Percentiles rank a stretch among this genome's conserved stretches.
These are phyloP conservation scores for Anticlea derivata DNA, from an alignment of 2,888 invertebrate species.

Conservation along the genomic window DNA sequence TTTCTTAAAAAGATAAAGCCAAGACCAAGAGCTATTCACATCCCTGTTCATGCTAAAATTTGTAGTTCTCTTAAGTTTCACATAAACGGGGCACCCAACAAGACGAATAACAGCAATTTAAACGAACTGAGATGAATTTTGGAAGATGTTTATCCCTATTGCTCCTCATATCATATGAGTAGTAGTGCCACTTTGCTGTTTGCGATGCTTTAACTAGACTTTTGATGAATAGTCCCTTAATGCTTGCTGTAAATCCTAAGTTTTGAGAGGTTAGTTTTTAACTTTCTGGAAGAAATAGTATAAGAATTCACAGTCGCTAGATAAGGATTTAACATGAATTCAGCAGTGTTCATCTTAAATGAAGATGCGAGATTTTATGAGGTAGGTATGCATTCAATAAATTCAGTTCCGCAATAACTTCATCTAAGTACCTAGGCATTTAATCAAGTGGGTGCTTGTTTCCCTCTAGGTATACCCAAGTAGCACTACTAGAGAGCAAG, in stretches of 20 bases:
- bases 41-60: conserved; percentile 19
- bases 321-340: no score
- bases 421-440: no score
- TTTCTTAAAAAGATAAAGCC: no score
- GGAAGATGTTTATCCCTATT: conserved; percentile 40
- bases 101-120: conserved; percentile 38
- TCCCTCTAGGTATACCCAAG: no score
- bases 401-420: no score
- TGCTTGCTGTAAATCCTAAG: neutral
- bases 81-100: conserved; percentile 28
- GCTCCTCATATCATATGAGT: conserved; percentile 36
- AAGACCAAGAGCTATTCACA: conserved; percentile 5
- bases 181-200: conserved; percentile 28
- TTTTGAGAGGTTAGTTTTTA: neutral
- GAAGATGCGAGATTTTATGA: no score
- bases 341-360: no score
- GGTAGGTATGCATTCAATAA: no score
- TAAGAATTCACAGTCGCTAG: no score
- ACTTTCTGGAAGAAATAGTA: no score
- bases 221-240: conserved; percentile 13
- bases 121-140: conserved; percentile 38
- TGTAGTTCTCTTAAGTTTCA: conserved; percentile 27
- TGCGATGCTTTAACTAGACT: neutral
- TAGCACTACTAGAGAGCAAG: no score
- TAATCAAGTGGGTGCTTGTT: no score